Percentiles rank a stretch among this genome's conserved stretches.
phyloP scores from a whole-genome alignment of 1,140 invertebrate genomes.

The Xylocopa sonorina region DNA sequence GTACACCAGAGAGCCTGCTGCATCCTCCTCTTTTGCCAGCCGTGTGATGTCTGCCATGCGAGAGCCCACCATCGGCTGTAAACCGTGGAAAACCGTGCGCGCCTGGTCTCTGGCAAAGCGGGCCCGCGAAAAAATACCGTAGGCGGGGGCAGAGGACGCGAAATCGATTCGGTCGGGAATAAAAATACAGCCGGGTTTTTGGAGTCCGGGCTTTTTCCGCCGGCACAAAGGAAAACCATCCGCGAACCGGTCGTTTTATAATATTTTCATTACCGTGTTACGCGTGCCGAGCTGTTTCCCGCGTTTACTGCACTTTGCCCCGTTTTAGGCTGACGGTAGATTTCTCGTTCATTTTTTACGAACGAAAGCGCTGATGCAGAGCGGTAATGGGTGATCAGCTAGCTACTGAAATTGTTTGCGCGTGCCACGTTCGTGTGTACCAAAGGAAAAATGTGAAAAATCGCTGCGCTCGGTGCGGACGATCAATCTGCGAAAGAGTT shows the following conservation, averaged over 20 bases:
- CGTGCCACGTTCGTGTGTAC: too few relatives aligned
- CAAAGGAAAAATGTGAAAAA: too few relatives aligned
- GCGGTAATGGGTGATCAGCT: too few relatives aligned
- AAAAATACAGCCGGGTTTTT: constrained; percentile 42
- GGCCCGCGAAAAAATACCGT: constrained; percentile 38
- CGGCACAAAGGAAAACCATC: constrained; percentile 28
- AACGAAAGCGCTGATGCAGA: too few relatives aligned
- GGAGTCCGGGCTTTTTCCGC: constrained; percentile 16
- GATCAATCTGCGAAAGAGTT: too few relatives aligned
- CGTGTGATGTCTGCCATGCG: constrained; percentile 17
- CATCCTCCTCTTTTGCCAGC: background rate
- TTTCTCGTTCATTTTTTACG: background rate
- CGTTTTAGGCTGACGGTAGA: background rate
- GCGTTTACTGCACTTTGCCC: background rate
- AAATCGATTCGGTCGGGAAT: constrained; percentile 54
- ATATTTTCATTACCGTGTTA: background rate
- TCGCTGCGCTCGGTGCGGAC: too few relatives aligned
- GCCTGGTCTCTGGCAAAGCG: constrained; percentile 26
- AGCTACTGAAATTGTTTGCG: too few relatives aligned
- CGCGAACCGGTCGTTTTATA: background rate
- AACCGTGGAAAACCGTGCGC: constrained; percentile 56
- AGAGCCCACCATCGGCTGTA: constrained; percentile 11
- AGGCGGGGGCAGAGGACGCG: too few relatives aligned
- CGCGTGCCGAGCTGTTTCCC: background rate
- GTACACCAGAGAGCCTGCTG: background rate